phyloP scores from a whole-genome alignment of 23 tunicate genomes.

The Styela clava region DNA sequence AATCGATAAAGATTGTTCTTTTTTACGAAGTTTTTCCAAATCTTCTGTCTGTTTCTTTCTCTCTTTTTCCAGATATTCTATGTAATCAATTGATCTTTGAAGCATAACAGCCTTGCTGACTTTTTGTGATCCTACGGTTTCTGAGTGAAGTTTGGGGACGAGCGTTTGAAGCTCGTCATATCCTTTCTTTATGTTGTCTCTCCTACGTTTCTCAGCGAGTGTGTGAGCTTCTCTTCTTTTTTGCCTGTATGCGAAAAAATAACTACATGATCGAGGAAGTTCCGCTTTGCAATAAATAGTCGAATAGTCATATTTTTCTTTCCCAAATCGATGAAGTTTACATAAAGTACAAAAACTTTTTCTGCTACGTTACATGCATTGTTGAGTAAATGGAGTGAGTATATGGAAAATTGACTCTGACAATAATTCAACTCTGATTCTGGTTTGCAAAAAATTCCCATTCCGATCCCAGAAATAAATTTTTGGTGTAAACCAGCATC shows the following conservation, averaged over 20 bases:
- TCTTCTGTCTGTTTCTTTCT: constrained; percentile 83
- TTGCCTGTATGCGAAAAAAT: constrained; percentile 33
- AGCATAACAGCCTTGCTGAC: constrained; percentile 87
- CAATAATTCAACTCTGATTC: too few relatives aligned
- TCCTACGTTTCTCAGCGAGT: constrained; percentile 90
- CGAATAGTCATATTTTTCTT: background rate
- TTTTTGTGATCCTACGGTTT: constrained; percentile 56
- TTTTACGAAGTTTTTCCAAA: constrained; percentile 53
- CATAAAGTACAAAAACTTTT: too few relatives aligned
- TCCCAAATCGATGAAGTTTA: too few relatives aligned
- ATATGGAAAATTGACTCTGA: too few relatives aligned
- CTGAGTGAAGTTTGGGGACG: constrained; percentile 57
- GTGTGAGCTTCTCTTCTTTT: constrained; percentile 96
- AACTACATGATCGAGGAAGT: too few relatives aligned
- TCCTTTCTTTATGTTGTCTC: constrained; percentile 92
- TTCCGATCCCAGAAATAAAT: too few relatives aligned
- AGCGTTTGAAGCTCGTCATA: constrained; percentile 74
- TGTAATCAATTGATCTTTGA: constrained; percentile 66
- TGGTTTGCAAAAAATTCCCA: too few relatives aligned
- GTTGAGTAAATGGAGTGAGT: too few relatives aligned
- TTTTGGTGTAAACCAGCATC: too few relatives aligned
- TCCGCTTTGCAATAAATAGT: background rate
- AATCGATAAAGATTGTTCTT: constrained; percentile 59
- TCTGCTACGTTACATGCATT: too few relatives aligned
- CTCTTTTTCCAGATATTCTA: constrained; percentile 77